These are phyloP conservation scores for Andrena bucephala DNA, from an alignment of 2,888 invertebrate genomes.

Conservation along the genomic window DNA sequence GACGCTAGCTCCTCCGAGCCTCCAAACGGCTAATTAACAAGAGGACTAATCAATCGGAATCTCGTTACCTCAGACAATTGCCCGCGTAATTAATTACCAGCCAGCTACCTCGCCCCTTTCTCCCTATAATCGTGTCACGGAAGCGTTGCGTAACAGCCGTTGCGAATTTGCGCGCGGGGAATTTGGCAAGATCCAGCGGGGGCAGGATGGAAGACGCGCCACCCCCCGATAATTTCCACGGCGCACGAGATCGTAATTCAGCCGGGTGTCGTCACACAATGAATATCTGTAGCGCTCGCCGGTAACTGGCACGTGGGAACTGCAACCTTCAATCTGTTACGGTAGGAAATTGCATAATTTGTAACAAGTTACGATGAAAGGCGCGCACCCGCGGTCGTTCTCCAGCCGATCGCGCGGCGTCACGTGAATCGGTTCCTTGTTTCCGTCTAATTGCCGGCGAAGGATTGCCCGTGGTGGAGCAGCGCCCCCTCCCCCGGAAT, in stretches of 20 bases:
- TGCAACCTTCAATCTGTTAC: conserved; percentile 76
- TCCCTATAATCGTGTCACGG: not conserved
- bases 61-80: conserved; percentile 7
- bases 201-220: conserved; percentile 33
- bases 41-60: no score
- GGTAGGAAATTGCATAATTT: conserved; percentile 76
- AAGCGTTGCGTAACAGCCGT: conserved; percentile 22
- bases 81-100: conserved; percentile 16
- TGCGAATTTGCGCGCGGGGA: conserved; percentile 41
- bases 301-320: conserved; percentile 73
- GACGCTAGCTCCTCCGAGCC: no score
- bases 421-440: conserved; percentile 58
- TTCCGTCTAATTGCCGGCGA: conserved; percentile 33
- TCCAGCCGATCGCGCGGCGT: conserved; percentile 32
- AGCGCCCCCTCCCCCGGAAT: not conserved
- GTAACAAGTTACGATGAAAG: conserved; percentile 72
- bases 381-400: conserved; percentile 22
- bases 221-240: conserved; percentile 62
- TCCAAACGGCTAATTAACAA: no score
- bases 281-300: conserved; percentile 70
- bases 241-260: conserved; percentile 62
- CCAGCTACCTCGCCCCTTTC: not conserved
- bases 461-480: conserved; percentile 1
- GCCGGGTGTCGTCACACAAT: conserved; percentile 70
- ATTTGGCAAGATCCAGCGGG: conserved; percentile 53